Evolutionary conservation across 2,113 vertebrate genomes (phyloP).

Genomic region (Pseudois nayaur): DNA sequence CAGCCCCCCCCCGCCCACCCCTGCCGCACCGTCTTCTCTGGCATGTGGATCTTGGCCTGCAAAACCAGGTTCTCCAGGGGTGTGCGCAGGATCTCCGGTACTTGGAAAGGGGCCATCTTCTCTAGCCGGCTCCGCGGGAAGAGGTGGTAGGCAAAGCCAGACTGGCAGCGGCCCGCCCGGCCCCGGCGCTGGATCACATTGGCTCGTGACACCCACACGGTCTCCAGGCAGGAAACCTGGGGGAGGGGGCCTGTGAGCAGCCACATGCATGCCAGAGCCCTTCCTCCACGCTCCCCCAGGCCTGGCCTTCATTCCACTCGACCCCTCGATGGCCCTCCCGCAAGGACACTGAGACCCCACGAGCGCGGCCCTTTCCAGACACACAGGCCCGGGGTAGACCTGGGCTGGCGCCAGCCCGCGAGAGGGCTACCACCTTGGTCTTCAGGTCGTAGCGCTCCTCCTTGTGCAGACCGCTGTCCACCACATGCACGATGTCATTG

Average conservation of each 20-base stretch:
- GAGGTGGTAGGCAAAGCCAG: constrained; percentile 94
- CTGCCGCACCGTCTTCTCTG: constrained; percentile 83
- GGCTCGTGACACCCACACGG: constrained; percentile 93
- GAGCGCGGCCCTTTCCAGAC: background rate
- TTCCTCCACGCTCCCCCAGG: background rate
- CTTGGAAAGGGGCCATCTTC: constrained; percentile 88
- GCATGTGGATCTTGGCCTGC: constrained; percentile 97
- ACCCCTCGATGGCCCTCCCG: background rate
- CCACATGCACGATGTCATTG: constrained; percentile 96
- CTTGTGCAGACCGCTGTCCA: constrained; percentile 94
- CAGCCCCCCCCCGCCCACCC: background rate
- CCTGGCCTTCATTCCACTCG: background rate
- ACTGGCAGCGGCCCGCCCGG: constrained; percentile 94
- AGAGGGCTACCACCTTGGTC: constrained; percentile 86
- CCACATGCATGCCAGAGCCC: rapidly evolving
- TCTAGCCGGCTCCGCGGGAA: constrained; percentile 90
- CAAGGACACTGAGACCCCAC: background rate
- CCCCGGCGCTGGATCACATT: constrained; percentile 95
- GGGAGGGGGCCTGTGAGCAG: background rate
- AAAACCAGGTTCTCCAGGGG: constrained; percentile 95
- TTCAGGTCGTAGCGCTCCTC: constrained; percentile 94
- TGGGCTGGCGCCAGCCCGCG: background rate
- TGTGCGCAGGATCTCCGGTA: constrained; percentile 95
- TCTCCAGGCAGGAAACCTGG: constrained; percentile 96
- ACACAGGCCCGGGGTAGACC: background rate